These are phyloP conservation scores for Anthoscopus minutus DNA, from an alignment of 2,113 vertebrate genomes.

Conservation along the genomic window DNA sequence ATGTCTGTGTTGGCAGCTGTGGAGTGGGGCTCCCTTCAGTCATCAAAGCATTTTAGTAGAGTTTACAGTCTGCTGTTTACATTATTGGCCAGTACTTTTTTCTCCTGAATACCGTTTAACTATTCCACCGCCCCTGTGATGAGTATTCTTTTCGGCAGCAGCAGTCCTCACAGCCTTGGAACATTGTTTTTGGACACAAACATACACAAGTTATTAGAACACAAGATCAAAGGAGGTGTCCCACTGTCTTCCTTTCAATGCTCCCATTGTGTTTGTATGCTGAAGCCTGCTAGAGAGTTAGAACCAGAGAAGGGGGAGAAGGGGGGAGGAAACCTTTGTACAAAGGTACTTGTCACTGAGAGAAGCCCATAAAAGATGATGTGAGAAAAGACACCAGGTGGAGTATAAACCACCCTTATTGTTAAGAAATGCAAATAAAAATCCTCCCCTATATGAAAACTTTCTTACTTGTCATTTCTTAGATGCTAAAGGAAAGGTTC, in stretches of 20 bases:
- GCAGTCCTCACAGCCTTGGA: conserved; percentile 62
- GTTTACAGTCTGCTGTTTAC: conserved; percentile 46
- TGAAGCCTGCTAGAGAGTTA: conserved; percentile 70
- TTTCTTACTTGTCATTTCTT: conserved; percentile 54
- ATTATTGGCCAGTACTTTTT: conserved; percentile 8
- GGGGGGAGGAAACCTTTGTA: conserved; percentile 50
- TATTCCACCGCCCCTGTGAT: conserved; percentile 4
- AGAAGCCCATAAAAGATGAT: conserved; percentile 68
- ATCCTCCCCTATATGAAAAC: conserved; percentile 46
- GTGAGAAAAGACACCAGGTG: conserved; percentile 73
- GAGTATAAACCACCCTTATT: conserved; percentile 63
- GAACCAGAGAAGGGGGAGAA: conserved; percentile 39
- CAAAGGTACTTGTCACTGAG: conserved; percentile 75
- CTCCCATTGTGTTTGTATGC: conserved; percentile 73
- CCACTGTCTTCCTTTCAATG: conserved; percentile 75
- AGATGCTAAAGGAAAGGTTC: conserved; percentile 18
- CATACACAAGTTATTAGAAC: conserved; percentile 83
- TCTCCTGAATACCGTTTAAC: conserved; percentile 28
- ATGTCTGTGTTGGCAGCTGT: background rate
- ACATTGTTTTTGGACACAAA: conserved; percentile 87
- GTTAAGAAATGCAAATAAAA: conserved; percentile 66
- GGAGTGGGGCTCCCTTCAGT: background rate
- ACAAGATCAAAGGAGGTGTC: conserved; percentile 76
- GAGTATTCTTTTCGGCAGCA: conserved; percentile 41
- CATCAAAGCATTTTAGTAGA: conserved; percentile 27